phyloP scores from a whole-genome alignment of 2,113 vertebrate species.

The Camelus dromedarius region DNA sequence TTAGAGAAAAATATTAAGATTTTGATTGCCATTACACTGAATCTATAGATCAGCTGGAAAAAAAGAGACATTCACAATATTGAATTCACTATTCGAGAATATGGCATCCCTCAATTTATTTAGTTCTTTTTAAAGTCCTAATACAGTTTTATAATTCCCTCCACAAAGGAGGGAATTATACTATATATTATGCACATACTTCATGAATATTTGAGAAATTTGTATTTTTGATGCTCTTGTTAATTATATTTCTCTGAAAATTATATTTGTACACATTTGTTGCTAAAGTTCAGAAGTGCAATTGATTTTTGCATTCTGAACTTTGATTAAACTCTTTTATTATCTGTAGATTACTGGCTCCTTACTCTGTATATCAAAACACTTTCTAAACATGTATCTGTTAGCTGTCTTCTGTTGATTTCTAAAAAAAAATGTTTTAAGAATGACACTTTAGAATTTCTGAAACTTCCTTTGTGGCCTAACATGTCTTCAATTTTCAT shows the following conservation, averaged over 20 bases:
- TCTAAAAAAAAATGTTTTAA: background rate
- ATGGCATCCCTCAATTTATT: background rate
- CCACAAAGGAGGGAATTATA: background rate
- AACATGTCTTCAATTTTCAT: background rate
- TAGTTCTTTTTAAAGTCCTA: background rate
- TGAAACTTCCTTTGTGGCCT: background rate
- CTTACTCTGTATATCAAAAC: background rate
- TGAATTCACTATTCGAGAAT: background rate
- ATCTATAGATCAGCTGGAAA: background rate
- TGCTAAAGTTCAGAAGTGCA: background rate
- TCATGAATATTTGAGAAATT: constrained; percentile 46
- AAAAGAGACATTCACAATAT: background rate
- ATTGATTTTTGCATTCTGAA: constrained; percentile 3
- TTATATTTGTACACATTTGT: background rate
- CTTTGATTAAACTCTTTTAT: background rate
- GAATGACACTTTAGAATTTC: background rate
- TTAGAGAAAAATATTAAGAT: background rate
- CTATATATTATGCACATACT: background rate
- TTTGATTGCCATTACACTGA: constrained; percentile 12
- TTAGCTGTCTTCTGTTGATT: background rate
- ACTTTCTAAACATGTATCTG: constrained; percentile 12
- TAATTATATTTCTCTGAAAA: constrained; percentile 8
- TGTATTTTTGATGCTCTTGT: background rate
- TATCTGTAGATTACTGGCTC: background rate
- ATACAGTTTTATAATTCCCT: constrained; percentile 28